Percentiles rank a stretch among this genome's conserved stretches.
Conservation (phyloP, 2,797 vertebrate genomes). For the Coccyzus lansbergi region DNA sequence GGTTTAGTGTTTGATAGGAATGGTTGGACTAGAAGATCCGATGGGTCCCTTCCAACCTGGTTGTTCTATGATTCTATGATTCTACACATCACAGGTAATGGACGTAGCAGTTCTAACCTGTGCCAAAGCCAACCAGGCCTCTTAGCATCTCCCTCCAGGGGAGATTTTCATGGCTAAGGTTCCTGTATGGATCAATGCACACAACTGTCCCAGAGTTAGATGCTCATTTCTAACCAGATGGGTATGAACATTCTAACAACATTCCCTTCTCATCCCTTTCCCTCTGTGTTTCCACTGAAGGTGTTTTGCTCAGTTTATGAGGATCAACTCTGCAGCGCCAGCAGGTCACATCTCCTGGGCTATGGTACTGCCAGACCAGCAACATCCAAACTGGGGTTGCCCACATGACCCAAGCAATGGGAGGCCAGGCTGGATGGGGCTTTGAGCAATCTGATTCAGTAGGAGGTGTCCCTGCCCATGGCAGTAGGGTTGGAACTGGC, state of each 20-base stretch:
- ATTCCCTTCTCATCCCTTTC: neutral
- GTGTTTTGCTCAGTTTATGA: neutral
- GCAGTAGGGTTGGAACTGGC: too few relatives aligned
- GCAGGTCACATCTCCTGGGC: neutral
- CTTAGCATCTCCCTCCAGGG: neutral
- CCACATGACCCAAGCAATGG: neutral
- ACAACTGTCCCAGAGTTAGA: too few relatives aligned
- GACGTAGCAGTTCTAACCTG: neutral
- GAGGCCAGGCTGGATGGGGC: too few relatives aligned
- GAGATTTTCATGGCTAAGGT: neutral
- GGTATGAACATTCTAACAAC: too few relatives aligned
- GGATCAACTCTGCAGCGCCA: neutral
- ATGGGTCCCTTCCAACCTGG: too few relatives aligned
- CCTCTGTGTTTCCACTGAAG: neutral
- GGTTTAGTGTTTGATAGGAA: too few relatives aligned
- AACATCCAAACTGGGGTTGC: neutral
- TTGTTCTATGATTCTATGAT: too few relatives aligned
- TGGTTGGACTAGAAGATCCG: too few relatives aligned
- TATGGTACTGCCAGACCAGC: neutral
- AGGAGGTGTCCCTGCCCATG: too few relatives aligned
- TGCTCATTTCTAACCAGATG: neutral
- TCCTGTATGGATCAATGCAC: neutral
- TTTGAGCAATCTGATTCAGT: too few relatives aligned
- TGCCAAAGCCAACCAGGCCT: neutral
- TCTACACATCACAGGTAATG: neutral